Percentiles rank a stretch among this genome's conserved stretches.
These are phyloP conservation scores for Ondatra zibethicus DNA, from an alignment of 2,113 vertebrate species.

Conservation along the genomic window DNA sequence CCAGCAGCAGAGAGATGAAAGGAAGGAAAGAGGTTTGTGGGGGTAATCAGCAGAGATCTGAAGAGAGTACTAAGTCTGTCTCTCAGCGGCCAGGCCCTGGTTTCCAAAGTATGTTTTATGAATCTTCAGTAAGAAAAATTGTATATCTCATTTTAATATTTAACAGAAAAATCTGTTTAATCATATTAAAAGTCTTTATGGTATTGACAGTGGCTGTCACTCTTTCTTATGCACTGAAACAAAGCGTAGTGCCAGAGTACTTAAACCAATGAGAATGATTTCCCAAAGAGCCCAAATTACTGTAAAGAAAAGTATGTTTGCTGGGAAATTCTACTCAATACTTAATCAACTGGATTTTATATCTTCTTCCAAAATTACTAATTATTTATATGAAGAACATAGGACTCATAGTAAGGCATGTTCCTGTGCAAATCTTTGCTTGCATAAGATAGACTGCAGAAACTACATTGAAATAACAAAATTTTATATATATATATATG, in stretches of 20 bases:
- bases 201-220: not conserved
- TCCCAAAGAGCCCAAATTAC: not conserved
- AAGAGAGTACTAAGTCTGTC: not conserved
- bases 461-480: conserved; percentile 26
- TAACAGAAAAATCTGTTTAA: not conserved
- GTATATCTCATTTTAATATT: not conserved
- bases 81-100: not conserved
- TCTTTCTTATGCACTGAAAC: not conserved
- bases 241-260: not conserved
- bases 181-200: not conserved
- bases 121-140: conserved; percentile 9
- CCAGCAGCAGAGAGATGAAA: not conserved
- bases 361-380: conserved; percentile 7
- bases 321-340: not conserved
- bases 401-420: not conserved
- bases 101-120: not conserved
- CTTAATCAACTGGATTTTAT: not conserved
- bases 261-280: not conserved
- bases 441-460: not conserved
- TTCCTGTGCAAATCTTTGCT: not conserved
- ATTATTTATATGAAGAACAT: not conserved
- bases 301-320: not conserved
- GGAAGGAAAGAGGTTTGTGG: not conserved
- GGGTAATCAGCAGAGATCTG: not conserved
- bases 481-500: no score